Conservation (phyloP, 2,797 vertebrate genomes). For the Urosaurus nigricauda region DNA sequence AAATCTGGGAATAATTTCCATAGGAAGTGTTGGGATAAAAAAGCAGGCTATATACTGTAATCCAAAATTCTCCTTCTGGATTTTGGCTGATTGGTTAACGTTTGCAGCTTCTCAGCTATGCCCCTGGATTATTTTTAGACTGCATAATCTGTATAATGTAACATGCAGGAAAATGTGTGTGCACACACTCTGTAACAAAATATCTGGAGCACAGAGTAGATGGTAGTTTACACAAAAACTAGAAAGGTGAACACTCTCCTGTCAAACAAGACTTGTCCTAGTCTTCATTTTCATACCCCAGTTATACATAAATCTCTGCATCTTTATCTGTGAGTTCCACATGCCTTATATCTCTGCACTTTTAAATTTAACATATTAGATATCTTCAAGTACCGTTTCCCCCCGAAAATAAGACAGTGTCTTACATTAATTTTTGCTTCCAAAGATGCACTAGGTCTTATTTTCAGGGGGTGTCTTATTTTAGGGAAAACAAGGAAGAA, state of each 20-base stretch:
- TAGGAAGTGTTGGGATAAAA: conserved; percentile 68
- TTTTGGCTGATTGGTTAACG: conserved; percentile 55
- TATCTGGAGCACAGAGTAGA: not conserved
- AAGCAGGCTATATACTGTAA: conserved; percentile 65
- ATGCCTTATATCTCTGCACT: not conserved
- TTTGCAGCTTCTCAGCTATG: conserved; percentile 44
- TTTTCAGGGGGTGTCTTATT: too few species aligned
- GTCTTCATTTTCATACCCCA: not conserved
- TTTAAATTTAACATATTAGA: not conserved
- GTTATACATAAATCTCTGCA: not conserved
- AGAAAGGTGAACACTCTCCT: not conserved
- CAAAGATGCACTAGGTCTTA: too few species aligned
- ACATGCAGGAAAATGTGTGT: conserved; percentile 8
- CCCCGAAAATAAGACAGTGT: too few species aligned
- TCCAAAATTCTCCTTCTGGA: conserved; percentile 65
- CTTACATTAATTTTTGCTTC: too few species aligned
- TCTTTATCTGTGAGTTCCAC: not conserved
- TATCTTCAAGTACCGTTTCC: not conserved
- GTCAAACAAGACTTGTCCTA: not conserved
- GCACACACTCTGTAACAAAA: not conserved
- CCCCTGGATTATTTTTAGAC: conserved; percentile 32
- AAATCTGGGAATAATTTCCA: conserved; percentile 78
- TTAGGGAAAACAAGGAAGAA: too few species aligned
- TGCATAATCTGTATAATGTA: conserved; percentile 17
- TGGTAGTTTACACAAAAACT: conserved; percentile 22